Evolutionary conservation across 1,140 invertebrate species (phyloP).

Genomic region (Zaprionus lachaisei): DNA sequence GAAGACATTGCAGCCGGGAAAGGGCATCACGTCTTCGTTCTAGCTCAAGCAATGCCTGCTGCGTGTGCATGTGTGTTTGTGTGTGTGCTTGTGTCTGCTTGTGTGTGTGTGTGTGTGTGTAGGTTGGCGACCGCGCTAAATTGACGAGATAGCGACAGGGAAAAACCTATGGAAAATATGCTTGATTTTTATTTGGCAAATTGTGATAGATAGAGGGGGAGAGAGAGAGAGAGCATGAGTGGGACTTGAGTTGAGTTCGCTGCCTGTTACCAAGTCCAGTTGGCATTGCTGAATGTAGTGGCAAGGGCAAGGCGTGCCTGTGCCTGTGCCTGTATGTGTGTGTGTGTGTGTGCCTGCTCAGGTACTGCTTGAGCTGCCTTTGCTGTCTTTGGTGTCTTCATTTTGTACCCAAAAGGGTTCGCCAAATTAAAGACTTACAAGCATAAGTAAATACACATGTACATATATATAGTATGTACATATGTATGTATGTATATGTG

Average conservation of each 20-base stretch:
- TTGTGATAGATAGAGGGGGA: neutral
- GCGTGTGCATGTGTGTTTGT: conserved; percentile 27
- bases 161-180: conserved; percentile 22
- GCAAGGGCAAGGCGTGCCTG: conserved; percentile 58
- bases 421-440: neutral
- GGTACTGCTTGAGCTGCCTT: too few relatives aligned
- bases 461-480: neutral
- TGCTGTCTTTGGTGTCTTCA: neutral
- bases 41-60: conserved; percentile 53
- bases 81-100: conserved; percentile 8
- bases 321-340: neutral
- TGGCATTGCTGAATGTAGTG: conserved; percentile 62
- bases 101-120: conserved; percentile 51
- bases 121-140: conserved; percentile 70
- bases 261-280: conserved; percentile 43
- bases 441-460: neutral
- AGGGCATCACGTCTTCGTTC: conserved; percentile 27
- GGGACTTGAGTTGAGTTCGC: neutral
- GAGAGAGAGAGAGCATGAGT: neutral
- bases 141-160: conserved; percentile 23
- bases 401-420: neutral
- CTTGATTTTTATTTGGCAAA: conserved; percentile 8
- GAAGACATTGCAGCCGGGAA: neutral
- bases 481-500: neutral
- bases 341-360: conserved; percentile 7